Base-by-base conservation (phyloP, 2,888 invertebrate genomes). In the Nomada fucata region DNA sequence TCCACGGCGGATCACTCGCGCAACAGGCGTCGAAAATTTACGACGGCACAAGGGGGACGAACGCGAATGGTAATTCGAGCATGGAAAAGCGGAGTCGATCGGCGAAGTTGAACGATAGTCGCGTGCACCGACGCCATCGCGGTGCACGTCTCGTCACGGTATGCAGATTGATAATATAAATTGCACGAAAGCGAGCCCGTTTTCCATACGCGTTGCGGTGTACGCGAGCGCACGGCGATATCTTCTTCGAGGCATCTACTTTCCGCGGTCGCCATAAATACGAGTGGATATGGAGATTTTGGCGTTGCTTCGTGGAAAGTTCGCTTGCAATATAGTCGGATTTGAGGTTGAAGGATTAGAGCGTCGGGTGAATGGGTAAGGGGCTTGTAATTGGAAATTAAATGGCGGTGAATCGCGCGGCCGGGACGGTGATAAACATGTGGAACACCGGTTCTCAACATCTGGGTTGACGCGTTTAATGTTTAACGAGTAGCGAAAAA, bases 121-220 rank as follows among this genome's bases (percentile, higher is more conserved):
- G 72, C 57, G 82, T 69, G 71, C 53, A 64, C 69, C 60, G 26
- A 52, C 47, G 53, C 65, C 61, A 36, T 71, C 64, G 36, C 60
- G 55, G 9, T 36, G 65, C 50, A 18, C 67, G 20, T 60, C 65
- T 80, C 68, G 68, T 74, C 72, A 83, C 82, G 73, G 79, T 76
- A 86, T 88, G 88, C 57, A 83, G 88, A 88, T 88, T 63, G 77
- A 50, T 70, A 74, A 76, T 79, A 83, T 88, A 87, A 87, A 88
- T 86, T 72, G 80, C 82, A 80, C 82, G 82, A 82, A 65, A 70
- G 29, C 81, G 69, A 79, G 50, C 60, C 15, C 60, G 64, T 59
- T 80, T 52, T 55, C 60, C 61, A 36, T 47, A 23, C 26, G 52
- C 52, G 13, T 36, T 7, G 7, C 5, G 3, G 47, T 47, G 26